Conservation (phyloP, 2,888 invertebrate genomes). For the Stictocephala bisonia region DNA sequence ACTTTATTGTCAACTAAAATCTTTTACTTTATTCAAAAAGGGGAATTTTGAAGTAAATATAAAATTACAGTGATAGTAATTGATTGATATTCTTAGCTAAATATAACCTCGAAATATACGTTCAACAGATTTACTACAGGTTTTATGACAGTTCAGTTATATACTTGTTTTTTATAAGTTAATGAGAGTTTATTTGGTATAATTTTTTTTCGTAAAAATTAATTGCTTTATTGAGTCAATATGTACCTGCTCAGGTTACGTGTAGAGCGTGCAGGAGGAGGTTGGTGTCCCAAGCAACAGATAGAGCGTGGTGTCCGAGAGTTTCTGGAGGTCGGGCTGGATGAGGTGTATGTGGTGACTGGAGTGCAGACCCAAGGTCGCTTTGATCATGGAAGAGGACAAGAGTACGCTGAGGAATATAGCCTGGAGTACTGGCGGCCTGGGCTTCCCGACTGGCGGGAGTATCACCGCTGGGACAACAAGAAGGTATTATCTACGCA, state of each 20-base stretch:
- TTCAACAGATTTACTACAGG: neutral
- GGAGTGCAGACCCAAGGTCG: conserved; percentile 83
- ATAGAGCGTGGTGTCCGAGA: conserved; percentile 74
- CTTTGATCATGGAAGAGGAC: conserved; percentile 78
- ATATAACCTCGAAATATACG: no score
- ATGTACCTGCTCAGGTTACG: conserved; percentile 69
- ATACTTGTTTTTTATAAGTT: no score
- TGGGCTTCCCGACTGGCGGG: conserved; percentile 71
- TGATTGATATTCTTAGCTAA: no score
- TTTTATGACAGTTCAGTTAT: neutral
- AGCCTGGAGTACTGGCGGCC: conserved; percentile 76
- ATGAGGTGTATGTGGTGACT: conserved; percentile 72
- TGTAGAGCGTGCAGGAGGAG: conserved; percentile 77
- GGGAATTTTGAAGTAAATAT: no score
- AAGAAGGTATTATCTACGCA: conserved; percentile 73
- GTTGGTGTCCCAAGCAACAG: conserved; percentile 80
- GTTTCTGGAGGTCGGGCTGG: conserved; percentile 75
- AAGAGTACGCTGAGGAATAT: conserved; percentile 79
- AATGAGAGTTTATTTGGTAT: no score
- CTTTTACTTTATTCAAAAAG: no score
- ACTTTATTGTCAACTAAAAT: no score
- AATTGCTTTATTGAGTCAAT: neutral
- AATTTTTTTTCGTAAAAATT: no score
- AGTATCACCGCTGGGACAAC: conserved; percentile 74
- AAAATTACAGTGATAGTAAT: no score